Conservation (phyloP, 2,888 invertebrate genomes). For the Aporophyla nigra region DNA sequence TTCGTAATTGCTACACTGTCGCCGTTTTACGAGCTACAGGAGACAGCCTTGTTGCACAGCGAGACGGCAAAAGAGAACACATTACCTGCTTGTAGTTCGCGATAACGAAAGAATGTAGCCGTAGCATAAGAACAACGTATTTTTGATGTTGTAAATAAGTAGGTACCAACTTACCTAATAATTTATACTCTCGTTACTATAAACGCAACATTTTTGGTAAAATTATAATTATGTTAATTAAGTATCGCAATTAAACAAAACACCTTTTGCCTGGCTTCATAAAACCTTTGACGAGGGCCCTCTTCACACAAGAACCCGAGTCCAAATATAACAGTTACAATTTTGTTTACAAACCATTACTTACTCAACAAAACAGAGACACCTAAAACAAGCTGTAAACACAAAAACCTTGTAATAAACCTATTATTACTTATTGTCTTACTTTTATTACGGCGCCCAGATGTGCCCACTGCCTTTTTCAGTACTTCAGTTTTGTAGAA, state of each 20-base stretch:
- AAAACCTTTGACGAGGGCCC: conserved; percentile 25
- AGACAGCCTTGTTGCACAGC: too few species aligned
- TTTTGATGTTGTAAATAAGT: too few species aligned
- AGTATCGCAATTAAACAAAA: neutral
- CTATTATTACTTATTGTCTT: conserved; percentile 63
- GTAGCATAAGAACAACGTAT: too few species aligned
- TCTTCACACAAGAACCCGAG: conserved; percentile 29
- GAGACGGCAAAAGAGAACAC: too few species aligned
- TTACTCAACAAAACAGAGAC: conserved; percentile 35
- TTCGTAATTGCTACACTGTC: too few species aligned
- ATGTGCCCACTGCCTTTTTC: conserved; percentile 59
- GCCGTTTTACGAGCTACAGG: too few species aligned
- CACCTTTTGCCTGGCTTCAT: conserved; percentile 19
- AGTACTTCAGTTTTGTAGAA: conserved; percentile 26
- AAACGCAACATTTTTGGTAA: too few species aligned
- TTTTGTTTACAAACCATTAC: conserved; percentile 35
- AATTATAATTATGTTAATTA: conserved; percentile 9
- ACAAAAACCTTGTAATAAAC: conserved; percentile 59
- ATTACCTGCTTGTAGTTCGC: too few species aligned
- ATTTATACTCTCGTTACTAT: too few species aligned
- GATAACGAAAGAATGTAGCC: too few species aligned
- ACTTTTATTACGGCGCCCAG: conserved; percentile 57
- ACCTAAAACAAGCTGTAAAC: conserved; percentile 43
- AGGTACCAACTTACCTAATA: too few species aligned
- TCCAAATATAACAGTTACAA: conserved; percentile 19